A percentile compares a stretch with the other conserved stretches of the same genome.
phyloP scores from a whole-genome alignment of 2,113 vertebrate genomes.

The Prochilodus magdalenae region DNA sequence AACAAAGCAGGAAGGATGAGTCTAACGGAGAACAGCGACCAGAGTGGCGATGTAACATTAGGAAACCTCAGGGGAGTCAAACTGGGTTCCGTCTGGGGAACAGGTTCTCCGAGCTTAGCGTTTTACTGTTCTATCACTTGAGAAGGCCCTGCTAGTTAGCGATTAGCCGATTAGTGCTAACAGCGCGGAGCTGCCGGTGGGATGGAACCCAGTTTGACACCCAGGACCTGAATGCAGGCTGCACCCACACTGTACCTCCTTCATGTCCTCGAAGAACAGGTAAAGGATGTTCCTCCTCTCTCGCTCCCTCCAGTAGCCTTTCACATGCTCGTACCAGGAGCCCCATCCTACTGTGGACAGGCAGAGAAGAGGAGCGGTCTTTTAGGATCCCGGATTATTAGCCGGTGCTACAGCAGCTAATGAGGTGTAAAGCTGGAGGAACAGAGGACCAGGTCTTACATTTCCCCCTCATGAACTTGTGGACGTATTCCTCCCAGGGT shows the following conservation, averaged over 20 bases:
- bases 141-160: no score
- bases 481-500: conserved; percentile 81
- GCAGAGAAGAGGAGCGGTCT: background rate
- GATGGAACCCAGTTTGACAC: no score
- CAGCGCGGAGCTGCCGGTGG: no score
- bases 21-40: no score
- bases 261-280: conserved; percentile 90
- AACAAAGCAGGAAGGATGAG: no score
- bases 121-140: no score
- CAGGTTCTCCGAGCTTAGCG: no score
- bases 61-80: background rate
- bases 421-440: background rate
- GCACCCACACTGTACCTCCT: conserved; percentile 79
- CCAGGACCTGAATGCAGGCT: no score
- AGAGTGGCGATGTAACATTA: background rate
- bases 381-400: no score
- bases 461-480: conserved; percentile 82
- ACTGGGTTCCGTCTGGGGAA: no score
- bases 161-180: no score
- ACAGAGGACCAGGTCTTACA: conserved; percentile 63
- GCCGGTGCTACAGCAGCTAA: no score
- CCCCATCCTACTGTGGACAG: conserved; percentile 81
- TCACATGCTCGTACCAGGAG: conserved; percentile 90
- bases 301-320: conserved; percentile 83
- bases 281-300: conserved; percentile 84